phyloP scores from a whole-genome alignment of 64 coral and sea anemone species.

The Dendronephthya gigantea region DNA sequence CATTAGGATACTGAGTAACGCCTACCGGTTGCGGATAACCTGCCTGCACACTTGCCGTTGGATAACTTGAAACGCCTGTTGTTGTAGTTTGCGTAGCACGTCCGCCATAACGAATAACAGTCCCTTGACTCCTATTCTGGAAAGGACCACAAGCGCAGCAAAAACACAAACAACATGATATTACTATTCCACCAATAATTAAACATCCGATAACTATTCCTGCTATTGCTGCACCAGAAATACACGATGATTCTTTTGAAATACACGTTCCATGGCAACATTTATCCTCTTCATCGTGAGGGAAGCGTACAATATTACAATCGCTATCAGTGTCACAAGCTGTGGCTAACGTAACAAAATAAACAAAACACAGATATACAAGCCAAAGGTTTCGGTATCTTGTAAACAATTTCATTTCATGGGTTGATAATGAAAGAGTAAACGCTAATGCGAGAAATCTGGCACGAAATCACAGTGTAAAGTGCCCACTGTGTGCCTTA shows the following conservation, averaged over 20 bases:
- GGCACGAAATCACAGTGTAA: background rate
- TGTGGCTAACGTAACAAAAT: background rate
- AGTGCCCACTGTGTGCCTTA: background rate
- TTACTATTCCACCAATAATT: background rate
- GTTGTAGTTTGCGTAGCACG: background rate
- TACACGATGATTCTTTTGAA: background rate
- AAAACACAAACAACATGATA: background rate
- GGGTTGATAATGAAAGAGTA: background rate
- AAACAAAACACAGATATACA: background rate
- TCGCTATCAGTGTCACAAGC: background rate
- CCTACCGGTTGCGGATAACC: background rate
- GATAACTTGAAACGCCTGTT: background rate
- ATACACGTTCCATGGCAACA: constrained; percentile 11
- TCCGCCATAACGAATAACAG: background rate
- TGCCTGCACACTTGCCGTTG: background rate
- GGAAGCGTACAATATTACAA: background rate
- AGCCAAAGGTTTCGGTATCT: background rate
- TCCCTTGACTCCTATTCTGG: background rate
- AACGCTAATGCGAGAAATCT: background rate
- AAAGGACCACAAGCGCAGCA: constrained; percentile 14
- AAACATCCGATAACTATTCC: constrained; percentile 7
- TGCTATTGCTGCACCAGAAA: constrained; percentile 2
- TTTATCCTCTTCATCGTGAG: background rate
- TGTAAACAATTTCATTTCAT: background rate
- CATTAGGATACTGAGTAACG: background rate